Base-by-base conservation (phyloP, 1,140 invertebrate species). In the Microvelia longipes region DNA sequence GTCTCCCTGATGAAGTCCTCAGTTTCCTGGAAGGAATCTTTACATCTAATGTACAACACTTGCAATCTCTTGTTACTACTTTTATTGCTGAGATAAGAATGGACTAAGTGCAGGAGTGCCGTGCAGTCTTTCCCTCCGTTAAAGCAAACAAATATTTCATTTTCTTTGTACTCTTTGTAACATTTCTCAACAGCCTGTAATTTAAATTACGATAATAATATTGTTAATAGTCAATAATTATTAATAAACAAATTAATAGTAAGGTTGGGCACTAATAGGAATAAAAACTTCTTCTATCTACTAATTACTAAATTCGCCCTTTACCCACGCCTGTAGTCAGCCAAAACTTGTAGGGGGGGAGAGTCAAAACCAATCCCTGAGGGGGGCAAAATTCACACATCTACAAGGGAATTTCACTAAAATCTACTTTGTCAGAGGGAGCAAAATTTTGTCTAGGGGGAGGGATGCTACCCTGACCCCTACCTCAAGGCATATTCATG, bases 71-170 rank as follows among this genome's bases (percentile, higher is more conserved):
- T 28, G 5, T 69, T 29, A 14, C 25, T 50, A 28, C 29, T 50
- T 67, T 83, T 83, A 70, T 84, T 83, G 74, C 83, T 81, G 35
- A 88, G 78, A 26, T 91, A 79, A 5, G 85, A 83, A 74, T 88
- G 80, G 28, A 85, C 81, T 28, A 97, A 78, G 80, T 97, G 91
- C 68, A 97, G 80, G 24, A 97, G 81, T 0, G 89, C 92, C 1
- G 93, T 96, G 77, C 96, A 98, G 81, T 98, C 96, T 81, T 98
- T 98, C 5, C 96, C 96, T 28, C 96, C 96, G 80, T 98, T 98
- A 76, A 98, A 98, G 69, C 91, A 91, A 30, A 98, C 76, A 76
- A 93, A 93, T 64, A 94, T 78, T 79, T 93, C 87, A 72, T 90
- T 83, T 26, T 85, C 71, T 50, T 82, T 79, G 75, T 87, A 93